Evolutionary conservation across 2,113 vertebrate genomes (phyloP), one percentile per base, ranked within the genome.

Genomic region (Pollachius pollachius): DNA sequence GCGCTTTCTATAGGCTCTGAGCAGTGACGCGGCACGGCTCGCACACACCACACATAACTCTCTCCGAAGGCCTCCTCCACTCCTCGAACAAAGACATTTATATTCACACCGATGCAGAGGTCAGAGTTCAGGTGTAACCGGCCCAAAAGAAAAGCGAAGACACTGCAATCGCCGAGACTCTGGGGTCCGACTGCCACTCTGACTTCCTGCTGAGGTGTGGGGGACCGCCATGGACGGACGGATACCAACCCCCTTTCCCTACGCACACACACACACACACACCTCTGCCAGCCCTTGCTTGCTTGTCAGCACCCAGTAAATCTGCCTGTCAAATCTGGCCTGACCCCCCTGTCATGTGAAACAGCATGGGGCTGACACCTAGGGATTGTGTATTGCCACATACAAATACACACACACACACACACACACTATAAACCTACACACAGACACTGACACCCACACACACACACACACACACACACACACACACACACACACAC

Each of bases 291-390:
- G 37, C 65, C 41, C 41, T 9, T 71, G 68, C 62, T 69, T 64
- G 65, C 62, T 68, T 79, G 73, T 80, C 76, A 76, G 52, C 59
- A 48, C 41, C 19, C 67, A 68, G 56, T 70, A 76, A 69, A 69
- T 74, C 63, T 76, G 70, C 67, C 72, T 71, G 72, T 71, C 72
- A 81, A 72, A 74, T 25, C 61, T 21, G 25, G 57, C 19, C 64
- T 85, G 79, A 82, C 77, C 80, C 41, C 54, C 66, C 78, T 78
- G 73, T 77, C 79, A 74, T 30, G 58, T 52, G 18, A 15, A 79
- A 74, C 75, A 23, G 56, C 60, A 78, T 19, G 65, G 67, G 30
- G 62, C 48, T 60, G 70, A 67, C 72, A 65, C 64, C n/a, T 16
- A 65, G 41, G 48, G 41, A 52, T 48, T 48, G 41, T 48, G 41